phyloP scores from a whole-genome alignment of 2,797 vertebrate genomes.

The Tokudaia muenninki region DNA sequence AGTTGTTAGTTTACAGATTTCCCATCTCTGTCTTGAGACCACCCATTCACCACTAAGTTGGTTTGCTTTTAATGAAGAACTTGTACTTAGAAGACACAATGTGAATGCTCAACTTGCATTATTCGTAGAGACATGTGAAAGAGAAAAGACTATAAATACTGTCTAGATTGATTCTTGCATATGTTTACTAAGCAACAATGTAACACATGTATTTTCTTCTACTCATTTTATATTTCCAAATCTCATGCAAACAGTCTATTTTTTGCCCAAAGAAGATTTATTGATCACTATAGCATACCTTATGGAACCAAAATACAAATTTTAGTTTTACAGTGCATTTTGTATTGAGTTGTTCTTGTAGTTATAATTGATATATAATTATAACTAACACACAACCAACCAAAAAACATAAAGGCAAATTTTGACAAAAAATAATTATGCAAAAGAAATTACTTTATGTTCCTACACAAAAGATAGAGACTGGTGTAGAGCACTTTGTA shows the following conservation, averaged over 20 bases:
- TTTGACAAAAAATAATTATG: slow-evolving; percentile 17
- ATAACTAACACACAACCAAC: neutral
- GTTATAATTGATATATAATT: neutral
- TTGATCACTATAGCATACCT: neutral
- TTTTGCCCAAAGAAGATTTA: neutral
- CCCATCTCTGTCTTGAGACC: neutral
- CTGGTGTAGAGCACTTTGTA: neutral
- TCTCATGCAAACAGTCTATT: neutral
- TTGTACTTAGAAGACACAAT: neutral
- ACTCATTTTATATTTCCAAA: neutral
- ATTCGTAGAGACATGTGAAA: neutral
- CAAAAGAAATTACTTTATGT: neutral
- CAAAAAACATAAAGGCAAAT: neutral
- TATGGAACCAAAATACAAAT: slow-evolving; percentile 11
- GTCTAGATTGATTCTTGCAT: neutral
- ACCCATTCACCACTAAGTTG: neutral
- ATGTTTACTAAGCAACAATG: neutral
- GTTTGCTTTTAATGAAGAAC: neutral
- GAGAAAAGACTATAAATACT: neutral
- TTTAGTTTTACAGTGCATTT: neutral
- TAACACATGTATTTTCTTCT: neutral
- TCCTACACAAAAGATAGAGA: neutral
- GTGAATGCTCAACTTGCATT: neutral
- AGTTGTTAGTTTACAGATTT: neutral
- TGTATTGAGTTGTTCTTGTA: neutral